Evolutionary conservation across 2,113 vertebrate genomes (phyloP).

Genomic region (Tragelaphus buxtoni): DNA sequence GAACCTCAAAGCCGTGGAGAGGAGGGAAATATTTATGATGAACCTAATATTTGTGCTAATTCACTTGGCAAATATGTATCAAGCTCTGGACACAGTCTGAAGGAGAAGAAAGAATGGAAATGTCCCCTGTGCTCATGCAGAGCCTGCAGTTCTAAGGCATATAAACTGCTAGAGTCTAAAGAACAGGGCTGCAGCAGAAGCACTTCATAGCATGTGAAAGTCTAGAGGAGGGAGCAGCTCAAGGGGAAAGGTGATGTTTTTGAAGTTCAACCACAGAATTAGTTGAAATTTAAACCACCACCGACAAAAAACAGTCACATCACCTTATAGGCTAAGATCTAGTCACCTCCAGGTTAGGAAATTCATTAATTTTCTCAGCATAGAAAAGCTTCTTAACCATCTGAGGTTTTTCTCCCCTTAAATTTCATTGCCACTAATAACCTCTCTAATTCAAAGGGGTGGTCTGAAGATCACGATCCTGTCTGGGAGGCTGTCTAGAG

Average conservation of each 20-base stretch:
- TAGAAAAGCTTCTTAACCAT: not conserved
- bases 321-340: not conserved
- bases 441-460: not conserved
- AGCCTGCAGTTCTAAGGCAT: not conserved
- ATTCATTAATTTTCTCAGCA: constrained; percentile 23
- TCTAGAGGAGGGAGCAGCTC: fast-evolving
- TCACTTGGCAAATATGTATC: not conserved
- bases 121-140: fast-evolving
- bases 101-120: not conserved
- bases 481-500: not conserved
- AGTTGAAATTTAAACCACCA: not conserved
- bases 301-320: not conserved
- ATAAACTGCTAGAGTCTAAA: not conserved
- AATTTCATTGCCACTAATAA: constrained; percentile 9
- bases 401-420: not conserved
- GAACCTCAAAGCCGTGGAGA: not conserved
- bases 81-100: not conserved
- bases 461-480: not conserved
- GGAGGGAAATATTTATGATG: not conserved
- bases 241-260: not conserved
- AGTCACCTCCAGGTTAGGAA: constrained; percentile 18
- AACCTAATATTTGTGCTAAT: not conserved
- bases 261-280: not conserved
- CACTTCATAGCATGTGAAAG: not conserved
- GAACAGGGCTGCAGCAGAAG: not conserved